phyloP scores from a whole-genome alignment of 2,888 invertebrate species.

The Conomelus anceps region DNA sequence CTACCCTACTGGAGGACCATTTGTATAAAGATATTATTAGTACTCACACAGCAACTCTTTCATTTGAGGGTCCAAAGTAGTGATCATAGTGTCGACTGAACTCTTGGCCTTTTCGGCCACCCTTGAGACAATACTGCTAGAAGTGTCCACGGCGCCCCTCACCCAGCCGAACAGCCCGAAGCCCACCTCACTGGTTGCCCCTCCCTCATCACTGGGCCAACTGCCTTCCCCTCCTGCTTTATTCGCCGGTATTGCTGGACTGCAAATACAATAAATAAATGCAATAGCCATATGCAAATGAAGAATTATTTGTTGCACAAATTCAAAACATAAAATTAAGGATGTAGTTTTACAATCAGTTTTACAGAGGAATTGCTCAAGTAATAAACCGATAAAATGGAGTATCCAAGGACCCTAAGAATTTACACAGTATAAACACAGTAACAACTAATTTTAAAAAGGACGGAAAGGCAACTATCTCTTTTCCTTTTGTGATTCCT shows the following conservation, averaged over 20 bases:
- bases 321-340: too few species aligned
- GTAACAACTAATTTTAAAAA: too few species aligned
- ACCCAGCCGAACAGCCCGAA: conserved; percentile 59
- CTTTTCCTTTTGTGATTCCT: too few species aligned
- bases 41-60: conserved; percentile 74
- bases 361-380: too few species aligned
- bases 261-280: conserved; percentile 34
- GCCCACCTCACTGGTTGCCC: conserved; percentile 42
- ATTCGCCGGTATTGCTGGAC: conserved; percentile 48
- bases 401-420: too few species aligned
- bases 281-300: not conserved
- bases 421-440: too few species aligned
- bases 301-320: too few species aligned
- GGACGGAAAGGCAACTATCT: too few species aligned
- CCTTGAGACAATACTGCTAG: conserved; percentile 54
- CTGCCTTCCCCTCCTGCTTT: conserved; percentile 46
- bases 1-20: too few species aligned
- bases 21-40: not conserved
- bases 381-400: too few species aligned
- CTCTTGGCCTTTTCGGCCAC: conserved; percentile 70
- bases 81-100: conserved; percentile 78
- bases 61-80: conserved; percentile 85
- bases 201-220: conserved; percentile 37
- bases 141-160: conserved; percentile 55
- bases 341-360: too few species aligned